Conservation (phyloP, 2,113 vertebrate genomes). For the Gila orcuttii region DNA sequence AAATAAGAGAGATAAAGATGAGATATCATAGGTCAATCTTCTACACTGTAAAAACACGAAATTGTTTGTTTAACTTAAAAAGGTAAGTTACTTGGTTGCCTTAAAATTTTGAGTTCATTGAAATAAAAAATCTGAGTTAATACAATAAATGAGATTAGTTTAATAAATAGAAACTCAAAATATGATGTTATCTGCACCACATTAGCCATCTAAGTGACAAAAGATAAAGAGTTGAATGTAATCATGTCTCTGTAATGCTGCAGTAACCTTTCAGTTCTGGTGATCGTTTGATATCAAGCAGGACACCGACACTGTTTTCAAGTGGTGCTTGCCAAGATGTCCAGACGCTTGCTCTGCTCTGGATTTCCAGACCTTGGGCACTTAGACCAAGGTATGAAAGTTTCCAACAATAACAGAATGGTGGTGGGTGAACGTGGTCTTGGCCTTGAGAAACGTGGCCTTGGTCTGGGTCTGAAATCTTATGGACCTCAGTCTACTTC, state of each 20-base stretch:
- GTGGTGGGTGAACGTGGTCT: not conserved
- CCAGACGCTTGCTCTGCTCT: conserved; percentile 13
- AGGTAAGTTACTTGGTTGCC: too few relatives aligned
- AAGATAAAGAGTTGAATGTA: not conserved
- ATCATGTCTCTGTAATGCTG: not conserved
- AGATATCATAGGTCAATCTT: not conserved
- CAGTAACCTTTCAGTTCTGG: not conserved
- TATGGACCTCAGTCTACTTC: not conserved
- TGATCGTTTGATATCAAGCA: conserved; percentile 1
- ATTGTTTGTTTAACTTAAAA: too few relatives aligned
- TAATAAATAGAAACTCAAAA: too few relatives aligned
- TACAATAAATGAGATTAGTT: too few relatives aligned
- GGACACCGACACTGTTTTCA: conserved; percentile 13
- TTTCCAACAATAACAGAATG: conserved; percentile 1
- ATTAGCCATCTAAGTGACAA: too few relatives aligned
- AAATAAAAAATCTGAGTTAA: too few relatives aligned
- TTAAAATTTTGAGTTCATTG: too few relatives aligned
- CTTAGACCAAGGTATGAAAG: not conserved
- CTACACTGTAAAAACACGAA: not conserved
- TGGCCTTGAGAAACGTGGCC: not conserved
- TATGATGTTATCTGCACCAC: too few relatives aligned
- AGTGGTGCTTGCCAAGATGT: conserved; percentile 35
- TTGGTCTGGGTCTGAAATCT: not conserved
- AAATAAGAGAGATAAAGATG: not conserved
- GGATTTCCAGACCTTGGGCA: not conserved